These are phyloP conservation scores for Lepeophtheirus nordmannii DNA, from an alignment of 2,888 invertebrate species.

Conservation along the genomic window DNA sequence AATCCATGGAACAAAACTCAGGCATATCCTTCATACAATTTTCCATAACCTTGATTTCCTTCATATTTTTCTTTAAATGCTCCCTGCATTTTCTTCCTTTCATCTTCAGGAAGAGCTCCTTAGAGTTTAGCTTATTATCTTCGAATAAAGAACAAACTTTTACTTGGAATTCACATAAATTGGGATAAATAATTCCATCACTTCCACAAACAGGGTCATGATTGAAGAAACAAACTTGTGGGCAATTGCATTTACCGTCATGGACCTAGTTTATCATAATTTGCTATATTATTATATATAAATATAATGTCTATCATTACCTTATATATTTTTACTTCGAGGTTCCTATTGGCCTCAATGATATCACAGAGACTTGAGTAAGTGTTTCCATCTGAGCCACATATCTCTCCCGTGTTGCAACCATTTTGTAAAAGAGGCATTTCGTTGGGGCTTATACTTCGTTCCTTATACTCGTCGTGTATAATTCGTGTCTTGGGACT, in stretches of 20 bases:
- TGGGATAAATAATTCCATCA: neutral
- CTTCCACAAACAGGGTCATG: neutral
- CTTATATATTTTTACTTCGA: neutral
- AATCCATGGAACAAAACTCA: neutral
- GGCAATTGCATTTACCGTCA: neutral
- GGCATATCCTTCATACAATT: neutral
- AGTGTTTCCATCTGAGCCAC: slow-evolving; percentile 75
- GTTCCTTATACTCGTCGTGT: too few species aligned
- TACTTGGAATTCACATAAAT: neutral
- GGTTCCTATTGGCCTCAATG: neutral
- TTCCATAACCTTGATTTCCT: neutral
- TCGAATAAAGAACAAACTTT: neutral
- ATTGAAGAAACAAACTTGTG: neutral
- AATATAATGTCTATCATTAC: neutral
- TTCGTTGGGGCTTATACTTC: too few species aligned
- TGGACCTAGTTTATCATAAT: neutral
- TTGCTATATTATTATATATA: too few species aligned
- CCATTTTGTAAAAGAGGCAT: too few species aligned
- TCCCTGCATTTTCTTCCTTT: neutral
- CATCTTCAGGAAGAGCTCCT: too few species aligned
- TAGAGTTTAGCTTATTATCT: neutral
- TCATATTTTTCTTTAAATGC: neutral
- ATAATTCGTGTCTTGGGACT: neutral
- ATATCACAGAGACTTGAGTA: slow-evolving; percentile 61
- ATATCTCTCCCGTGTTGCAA: slow-evolving; percentile 39